A percentile compares a stretch with the other conserved stretches of the same genome.
Evolutionary conservation across 2,888 invertebrate genomes (phyloP).

Genomic region (Melanchra persicariae): DNA sequence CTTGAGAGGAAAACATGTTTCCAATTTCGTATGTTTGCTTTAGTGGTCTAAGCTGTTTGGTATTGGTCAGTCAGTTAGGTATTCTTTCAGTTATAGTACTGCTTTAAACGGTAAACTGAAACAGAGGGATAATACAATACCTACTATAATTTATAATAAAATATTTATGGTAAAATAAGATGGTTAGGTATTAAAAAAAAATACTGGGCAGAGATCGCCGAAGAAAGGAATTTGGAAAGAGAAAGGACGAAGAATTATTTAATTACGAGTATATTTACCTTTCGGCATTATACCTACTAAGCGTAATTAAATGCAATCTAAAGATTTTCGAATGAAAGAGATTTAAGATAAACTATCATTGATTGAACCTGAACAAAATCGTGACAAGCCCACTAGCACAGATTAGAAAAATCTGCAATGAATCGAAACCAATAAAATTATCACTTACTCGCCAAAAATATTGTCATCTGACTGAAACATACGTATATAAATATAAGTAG

Average conservation of each 20-base stretch:
- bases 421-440: constrained; percentile 46
- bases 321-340: neutral
- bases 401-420: constrained; percentile 16
- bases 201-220: no score
- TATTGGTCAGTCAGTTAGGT: neutral
- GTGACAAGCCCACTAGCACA: neutral
- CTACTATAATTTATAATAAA: no score
- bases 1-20: constrained; percentile 16
- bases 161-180: no score
- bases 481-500: constrained; percentile 3
- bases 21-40: constrained; percentile 12
- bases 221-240: no score
- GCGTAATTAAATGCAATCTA: neutral
- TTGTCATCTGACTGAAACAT: constrained; percentile 27
- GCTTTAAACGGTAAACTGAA: neutral
- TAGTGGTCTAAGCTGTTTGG: neutral
- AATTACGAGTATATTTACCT: neutral
- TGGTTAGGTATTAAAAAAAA: no score
- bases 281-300: no score
- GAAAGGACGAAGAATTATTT: no score
- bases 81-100: neutral
- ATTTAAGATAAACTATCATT: neutral
- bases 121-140: neutral
- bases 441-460: constrained; percentile 34
- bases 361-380: constrained; percentile 24